Evolutionary conservation across 2,113 vertebrate genomes (phyloP), one percentile per base, ranked within the genome.

Genomic region (Oriolus oriolus): DNA sequence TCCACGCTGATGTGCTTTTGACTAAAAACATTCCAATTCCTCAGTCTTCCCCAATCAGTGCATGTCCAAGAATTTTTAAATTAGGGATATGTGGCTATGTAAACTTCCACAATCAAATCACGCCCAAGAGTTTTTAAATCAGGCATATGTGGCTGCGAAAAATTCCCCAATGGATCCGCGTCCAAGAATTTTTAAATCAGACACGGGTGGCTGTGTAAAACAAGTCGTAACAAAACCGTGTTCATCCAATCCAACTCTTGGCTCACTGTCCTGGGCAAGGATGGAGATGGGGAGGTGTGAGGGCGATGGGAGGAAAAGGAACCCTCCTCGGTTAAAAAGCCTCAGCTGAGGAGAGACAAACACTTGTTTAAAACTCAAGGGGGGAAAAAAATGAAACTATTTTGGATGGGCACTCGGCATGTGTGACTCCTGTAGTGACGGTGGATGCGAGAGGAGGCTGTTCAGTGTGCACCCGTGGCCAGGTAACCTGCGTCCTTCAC

Each of bases 361-460:
- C 1, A 3, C 8, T 20, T 56, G 30, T 69, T 69, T 21, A 52
- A 54, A 66, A 31, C 44, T 24, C 24, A 3, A 0, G 5, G 28
- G 3, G 11, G 20, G 23, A 39, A 2, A 39, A 2, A 8, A 35
- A 4, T 1, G 7, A 21, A 35, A 35, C 47, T 0, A 31, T 41
- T 57, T 47, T 3, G 9, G 12, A 21, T 3, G 20, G 53, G 49
- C 9, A 4, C 31, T 18, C 2, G 6, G 24, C 15, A 15, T 0
- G 0, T 17, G 6, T 8, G 11, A 22, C 11, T n/a, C 21, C 65
- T 10, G 2, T 0, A 16, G 31, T 0, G 8, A 21, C 4, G 16
- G 13, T 26, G 52, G 21, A 16, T 6, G 30, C 7, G 24, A 69
- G 11, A 44, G 26, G 18, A 59, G 47, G 10, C 37, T 31, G 37